Conservation (phyloP, 2,797 vertebrate genomes). For the Oryzias dopingdopingensis region DNA sequence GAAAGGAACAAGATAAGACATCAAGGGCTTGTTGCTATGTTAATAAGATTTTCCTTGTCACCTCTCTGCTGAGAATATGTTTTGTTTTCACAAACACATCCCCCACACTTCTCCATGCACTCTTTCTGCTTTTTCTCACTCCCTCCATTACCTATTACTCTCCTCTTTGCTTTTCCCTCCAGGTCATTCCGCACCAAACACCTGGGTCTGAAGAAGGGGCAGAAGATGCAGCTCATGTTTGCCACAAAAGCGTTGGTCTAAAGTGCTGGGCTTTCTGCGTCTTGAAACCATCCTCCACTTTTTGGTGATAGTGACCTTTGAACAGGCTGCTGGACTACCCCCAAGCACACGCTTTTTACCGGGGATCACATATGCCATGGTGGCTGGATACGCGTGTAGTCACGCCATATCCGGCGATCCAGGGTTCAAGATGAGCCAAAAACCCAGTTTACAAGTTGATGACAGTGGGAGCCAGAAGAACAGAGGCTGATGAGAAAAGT, state of each 20-base stretch:
- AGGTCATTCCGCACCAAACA: conserved; percentile 48
- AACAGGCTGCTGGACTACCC: conserved; percentile 25
- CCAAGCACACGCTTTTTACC: conserved; percentile 21
- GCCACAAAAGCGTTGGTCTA: background rate
- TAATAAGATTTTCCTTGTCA: conserved; percentile 56
- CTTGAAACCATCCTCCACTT: conserved; percentile 30
- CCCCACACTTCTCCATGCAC: conserved; percentile 42
- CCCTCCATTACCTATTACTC: conserved; percentile 24
- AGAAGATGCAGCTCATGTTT: conserved; percentile 18
- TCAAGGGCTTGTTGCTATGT: conserved; percentile 61
- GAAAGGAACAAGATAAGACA: conserved; percentile 54
- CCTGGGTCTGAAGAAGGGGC: conserved; percentile 39
- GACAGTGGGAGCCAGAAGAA: conserved; percentile 43
- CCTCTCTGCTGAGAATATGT: conserved; percentile 55
- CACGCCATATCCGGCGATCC: conserved; percentile 38
- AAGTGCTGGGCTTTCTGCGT: conserved; percentile 8
- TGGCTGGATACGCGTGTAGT: conserved; percentile 38
- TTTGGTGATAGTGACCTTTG: conserved; percentile 49
- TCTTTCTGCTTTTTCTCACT: conserved; percentile 29
- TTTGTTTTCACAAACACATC: conserved; percentile 57
- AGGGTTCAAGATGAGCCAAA: conserved; percentile 36
- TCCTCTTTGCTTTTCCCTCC: conserved; percentile 30
- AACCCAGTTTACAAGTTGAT: conserved; percentile 46
- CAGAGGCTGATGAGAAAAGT: conserved; percentile 54
- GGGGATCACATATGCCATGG: conserved; percentile 33